A percentile compares a stretch with the other conserved stretches of the same genome.
Conservation (phyloP, 2,113 vertebrate genomes). For the Poicephalus gulielmi region DNA sequence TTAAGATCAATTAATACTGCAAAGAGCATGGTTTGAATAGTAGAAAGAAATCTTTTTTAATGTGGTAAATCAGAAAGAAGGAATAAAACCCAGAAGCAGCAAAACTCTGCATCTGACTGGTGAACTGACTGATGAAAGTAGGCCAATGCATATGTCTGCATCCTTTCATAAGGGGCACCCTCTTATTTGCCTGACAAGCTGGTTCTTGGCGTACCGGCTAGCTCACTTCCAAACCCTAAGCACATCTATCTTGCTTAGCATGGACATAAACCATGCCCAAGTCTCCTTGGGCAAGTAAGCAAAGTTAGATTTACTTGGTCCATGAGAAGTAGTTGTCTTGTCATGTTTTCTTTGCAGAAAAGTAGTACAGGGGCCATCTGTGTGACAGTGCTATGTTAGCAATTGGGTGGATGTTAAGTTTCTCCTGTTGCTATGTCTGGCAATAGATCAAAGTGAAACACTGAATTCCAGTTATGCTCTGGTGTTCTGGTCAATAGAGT, state of each 20-base stretch:
- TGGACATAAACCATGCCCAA: not conserved
- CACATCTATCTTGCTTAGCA: not conserved
- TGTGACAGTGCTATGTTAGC: not conserved
- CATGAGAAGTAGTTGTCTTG: not conserved
- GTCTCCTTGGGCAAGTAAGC: conserved; percentile 2
- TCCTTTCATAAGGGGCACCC: not conserved
- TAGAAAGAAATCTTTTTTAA: not conserved
- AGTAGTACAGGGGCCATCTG: not conserved
- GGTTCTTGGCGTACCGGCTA: conserved; percentile 14
- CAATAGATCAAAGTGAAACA: not conserved
- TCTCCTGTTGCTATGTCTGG: not conserved
- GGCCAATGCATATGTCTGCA: not conserved
- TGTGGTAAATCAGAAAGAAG: not conserved
- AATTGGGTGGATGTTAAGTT: not conserved
- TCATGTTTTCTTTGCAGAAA: not conserved
- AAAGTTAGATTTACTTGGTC: not conserved
- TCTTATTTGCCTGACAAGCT: not conserved
- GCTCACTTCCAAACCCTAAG: not conserved
- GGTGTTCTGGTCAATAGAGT: not conserved
- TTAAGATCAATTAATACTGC: not conserved
- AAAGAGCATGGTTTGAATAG: not conserved
- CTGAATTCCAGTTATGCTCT: not conserved
- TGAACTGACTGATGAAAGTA: not conserved
- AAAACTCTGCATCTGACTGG: not conserved
- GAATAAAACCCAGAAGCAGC: not conserved